Percentiles rank a stretch among this genome's conserved stretches.
Conservation (phyloP, 2,113 vertebrate species). For the Pipra filicauda region DNA sequence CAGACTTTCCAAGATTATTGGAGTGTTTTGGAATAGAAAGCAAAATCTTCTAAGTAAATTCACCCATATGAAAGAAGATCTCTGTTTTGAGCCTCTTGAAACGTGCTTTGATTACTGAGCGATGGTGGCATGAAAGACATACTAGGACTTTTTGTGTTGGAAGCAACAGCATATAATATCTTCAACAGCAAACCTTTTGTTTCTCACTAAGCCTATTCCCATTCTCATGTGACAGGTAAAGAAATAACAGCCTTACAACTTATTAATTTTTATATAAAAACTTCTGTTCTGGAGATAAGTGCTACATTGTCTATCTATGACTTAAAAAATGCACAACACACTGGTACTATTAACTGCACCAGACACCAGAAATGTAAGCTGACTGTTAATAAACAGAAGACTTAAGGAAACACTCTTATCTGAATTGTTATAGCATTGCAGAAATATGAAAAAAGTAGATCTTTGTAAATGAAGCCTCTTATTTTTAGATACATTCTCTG, state of each 20-base stretch:
- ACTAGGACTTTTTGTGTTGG: neutral
- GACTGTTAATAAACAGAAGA: neutral
- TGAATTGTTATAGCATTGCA: neutral
- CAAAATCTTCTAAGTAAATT: conserved; percentile 30
- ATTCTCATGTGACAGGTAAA: conserved; percentile 16
- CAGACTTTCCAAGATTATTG: neutral
- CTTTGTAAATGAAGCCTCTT: neutral
- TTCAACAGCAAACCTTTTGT: conserved; percentile 2
- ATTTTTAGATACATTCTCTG: neutral
- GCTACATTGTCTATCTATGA: neutral
- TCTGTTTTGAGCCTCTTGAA: conserved; percentile 5
- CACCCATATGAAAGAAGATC: neutral
- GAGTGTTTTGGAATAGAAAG: neutral
- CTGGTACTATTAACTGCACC: neutral
- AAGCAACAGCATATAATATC: neutral
- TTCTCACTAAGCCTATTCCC: neutral
- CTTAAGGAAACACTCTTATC: neutral
- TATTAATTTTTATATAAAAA: conserved; percentile 22
- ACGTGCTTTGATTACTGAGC: neutral
- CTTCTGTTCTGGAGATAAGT: neutral
- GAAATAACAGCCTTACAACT: neutral
- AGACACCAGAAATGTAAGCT: neutral
- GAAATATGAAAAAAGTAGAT: neutral
- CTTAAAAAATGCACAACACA: neutral
- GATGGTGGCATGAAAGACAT: neutral